Conservation (phyloP, 1,140 invertebrate species). For the Melitaea cinxia region DNA sequence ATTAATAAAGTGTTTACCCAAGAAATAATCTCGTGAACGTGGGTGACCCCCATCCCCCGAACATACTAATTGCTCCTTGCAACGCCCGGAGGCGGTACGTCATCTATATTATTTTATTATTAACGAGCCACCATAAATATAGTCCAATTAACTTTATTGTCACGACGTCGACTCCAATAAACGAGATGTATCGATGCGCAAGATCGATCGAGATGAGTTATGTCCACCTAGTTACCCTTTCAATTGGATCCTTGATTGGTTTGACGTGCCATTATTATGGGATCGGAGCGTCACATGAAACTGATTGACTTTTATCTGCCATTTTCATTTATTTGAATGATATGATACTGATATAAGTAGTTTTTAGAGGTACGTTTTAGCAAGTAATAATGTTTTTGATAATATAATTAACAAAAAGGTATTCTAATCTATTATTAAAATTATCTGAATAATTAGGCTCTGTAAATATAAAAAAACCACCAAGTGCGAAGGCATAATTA, state of each 20-base stretch:
- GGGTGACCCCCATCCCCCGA: constrained; percentile 46
- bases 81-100: constrained; percentile 56
- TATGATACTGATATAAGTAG: constrained; percentile 1
- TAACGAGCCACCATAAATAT: constrained; percentile 76
- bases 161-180: constrained; percentile 70
- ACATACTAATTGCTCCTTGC: constrained; percentile 65
- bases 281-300: constrained; percentile 56
- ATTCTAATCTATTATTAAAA: no score
- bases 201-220: constrained; percentile 74
- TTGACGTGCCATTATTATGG: constrained; percentile 74
- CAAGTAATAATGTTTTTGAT: background rate
- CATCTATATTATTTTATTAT: constrained; percentile 77
- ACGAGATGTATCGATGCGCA: constrained; percentile 67
- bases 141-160: constrained; percentile 78
- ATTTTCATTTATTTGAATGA: constrained; percentile 3
- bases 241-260: constrained; percentile 78
- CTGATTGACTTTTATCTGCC: constrained; percentile 45
- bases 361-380: background rate
- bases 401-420: no score
- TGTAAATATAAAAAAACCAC: no score
- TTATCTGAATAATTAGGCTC: background rate
- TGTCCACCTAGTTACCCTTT: constrained; percentile 78
- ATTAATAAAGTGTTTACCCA: constrained; percentile 42
- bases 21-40: constrained; percentile 42
- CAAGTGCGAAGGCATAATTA: no score